Percentiles rank a stretch among this genome's conserved stretches.
These are phyloP conservation scores for Pampus argenteus DNA, from an alignment of 2,797 vertebrate genomes.

Conservation along the genomic window DNA sequence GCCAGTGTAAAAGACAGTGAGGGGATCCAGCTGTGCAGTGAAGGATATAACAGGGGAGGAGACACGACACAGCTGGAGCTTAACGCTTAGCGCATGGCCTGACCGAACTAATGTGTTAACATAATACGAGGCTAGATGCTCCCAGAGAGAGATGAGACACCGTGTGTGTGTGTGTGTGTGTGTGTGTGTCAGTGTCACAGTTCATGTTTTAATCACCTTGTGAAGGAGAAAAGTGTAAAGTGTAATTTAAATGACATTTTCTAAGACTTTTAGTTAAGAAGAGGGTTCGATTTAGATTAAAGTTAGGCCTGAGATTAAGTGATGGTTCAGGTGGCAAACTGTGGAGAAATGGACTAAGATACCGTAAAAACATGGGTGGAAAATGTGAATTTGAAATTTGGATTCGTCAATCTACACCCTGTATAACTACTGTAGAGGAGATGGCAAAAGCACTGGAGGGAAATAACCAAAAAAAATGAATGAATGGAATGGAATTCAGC, in stretches of 20 bases:
- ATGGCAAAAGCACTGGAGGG: neutral
- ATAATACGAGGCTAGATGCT: conserved; percentile 34
- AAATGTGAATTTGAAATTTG: neutral
- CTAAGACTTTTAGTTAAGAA: neutral
- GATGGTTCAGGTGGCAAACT: too few species aligned
- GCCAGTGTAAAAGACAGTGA: conserved; percentile 52
- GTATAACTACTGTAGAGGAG: neutral
- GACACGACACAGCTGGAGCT: conserved; percentile 70
- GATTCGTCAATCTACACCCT: neutral
- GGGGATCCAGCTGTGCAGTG: conserved; percentile 68
- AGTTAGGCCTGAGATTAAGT: neutral
- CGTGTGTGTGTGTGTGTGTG: conserved; percentile 1
- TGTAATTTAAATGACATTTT: neutral
- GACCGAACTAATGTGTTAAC: conserved; percentile 43
- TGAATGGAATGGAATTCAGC: neutral
- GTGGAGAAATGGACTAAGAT: neutral
- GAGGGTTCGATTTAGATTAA: neutral
- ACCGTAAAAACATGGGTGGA: neutral
- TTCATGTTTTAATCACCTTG: conserved; percentile 6
- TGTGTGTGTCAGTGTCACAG: conserved; percentile 6
- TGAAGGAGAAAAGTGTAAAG: neutral
- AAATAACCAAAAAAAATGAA: too few species aligned
- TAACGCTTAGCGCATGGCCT: conserved; percentile 30
- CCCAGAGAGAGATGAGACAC: conserved; percentile 22
- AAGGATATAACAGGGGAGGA: conserved; percentile 70